A percentile compares a stretch with the other conserved stretches of the same genome.
Evolutionary conservation across 2,888 invertebrate genomes (phyloP).

Genomic region (Harpalus rubripes): DNA sequence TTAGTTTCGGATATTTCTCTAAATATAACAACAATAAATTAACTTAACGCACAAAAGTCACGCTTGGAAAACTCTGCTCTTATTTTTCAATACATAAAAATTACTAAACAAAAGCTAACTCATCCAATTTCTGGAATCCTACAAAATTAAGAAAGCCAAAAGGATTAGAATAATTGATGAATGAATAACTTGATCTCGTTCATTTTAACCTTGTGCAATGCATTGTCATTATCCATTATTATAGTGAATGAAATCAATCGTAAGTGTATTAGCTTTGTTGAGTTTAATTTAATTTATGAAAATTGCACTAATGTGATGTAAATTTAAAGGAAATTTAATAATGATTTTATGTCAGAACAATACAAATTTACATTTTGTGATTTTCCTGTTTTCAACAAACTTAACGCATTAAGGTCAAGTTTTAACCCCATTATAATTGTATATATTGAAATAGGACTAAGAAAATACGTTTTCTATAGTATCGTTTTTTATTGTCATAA

Average conservation of each 20-base stretch:
- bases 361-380: conserved; percentile 36
- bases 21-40: too few relatives aligned
- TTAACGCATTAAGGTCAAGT: conserved; percentile 40
- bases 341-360: conserved; percentile 51
- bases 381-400: not conserved
- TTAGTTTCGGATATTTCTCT: too few relatives aligned
- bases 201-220: too few relatives aligned
- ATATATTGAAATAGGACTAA: conserved; percentile 29
- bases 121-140: too few relatives aligned
- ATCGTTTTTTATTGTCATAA: conserved; percentile 15
- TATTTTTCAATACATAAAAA: too few relatives aligned
- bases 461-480: not conserved
- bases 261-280: not conserved
- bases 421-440: conserved; percentile 21
- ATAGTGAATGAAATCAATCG: not conserved
- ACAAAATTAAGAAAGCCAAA: too few relatives aligned
- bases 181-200: too few relatives aligned
- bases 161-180: too few relatives aligned
- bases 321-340: conserved; percentile 41
- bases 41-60: too few relatives aligned
- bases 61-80: too few relatives aligned
- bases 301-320: conserved; percentile 42
- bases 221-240: not conserved
- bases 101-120: too few relatives aligned
- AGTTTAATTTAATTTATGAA: conserved; percentile 8